Percentiles rank a stretch among this genome's conserved stretches.
Evolutionary conservation across 2,888 invertebrate species (phyloP).

Genomic region (Papilio demoleus): DNA sequence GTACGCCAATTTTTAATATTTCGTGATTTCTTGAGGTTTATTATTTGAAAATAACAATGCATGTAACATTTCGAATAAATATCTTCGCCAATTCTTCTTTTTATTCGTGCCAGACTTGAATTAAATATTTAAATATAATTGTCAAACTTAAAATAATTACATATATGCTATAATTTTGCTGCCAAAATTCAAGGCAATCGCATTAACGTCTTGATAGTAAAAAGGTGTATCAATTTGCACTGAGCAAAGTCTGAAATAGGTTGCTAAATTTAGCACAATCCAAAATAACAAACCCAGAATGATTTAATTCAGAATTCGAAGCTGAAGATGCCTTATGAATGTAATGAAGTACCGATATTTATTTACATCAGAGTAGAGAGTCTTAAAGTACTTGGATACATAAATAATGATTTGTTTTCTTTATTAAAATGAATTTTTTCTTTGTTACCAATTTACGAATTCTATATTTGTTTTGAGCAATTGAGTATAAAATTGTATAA

Average conservation of each 20-base stretch:
- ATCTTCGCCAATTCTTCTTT: neutral
- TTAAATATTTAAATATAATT: slow-evolving; percentile 7
- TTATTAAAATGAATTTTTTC: too few species aligned
- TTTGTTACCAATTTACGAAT: too few species aligned
- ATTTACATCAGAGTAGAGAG: neutral
- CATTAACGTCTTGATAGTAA: slow-evolving; percentile 5
- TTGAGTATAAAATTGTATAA: too few species aligned
- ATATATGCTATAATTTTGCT: neutral
- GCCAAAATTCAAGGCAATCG: slow-evolving; percentile 5
- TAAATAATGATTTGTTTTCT: neutral
- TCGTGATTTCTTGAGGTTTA: too few species aligned
- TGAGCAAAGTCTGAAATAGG: slow-evolving; percentile 2
- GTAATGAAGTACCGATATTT: neutral
- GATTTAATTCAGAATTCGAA: slow-evolving; percentile 12
- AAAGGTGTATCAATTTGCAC: slow-evolving; percentile 18
- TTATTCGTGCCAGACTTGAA: neutral
- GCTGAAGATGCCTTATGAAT: neutral
- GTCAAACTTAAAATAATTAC: neutral
- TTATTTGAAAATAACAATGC: neutral
- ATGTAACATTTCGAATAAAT: neutral
- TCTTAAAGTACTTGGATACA: neutral
- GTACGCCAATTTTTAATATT: too few species aligned
- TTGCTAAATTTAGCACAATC: slow-evolving; percentile 25
- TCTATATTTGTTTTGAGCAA: too few species aligned
- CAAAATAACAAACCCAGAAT: slow-evolving; percentile 2